A percentile compares a stretch with the other conserved stretches of the same genome.
Evolutionary conservation across 64 coral and sea anemone genomes (phyloP).

Genomic region (Trachythela sp.): DNA sequence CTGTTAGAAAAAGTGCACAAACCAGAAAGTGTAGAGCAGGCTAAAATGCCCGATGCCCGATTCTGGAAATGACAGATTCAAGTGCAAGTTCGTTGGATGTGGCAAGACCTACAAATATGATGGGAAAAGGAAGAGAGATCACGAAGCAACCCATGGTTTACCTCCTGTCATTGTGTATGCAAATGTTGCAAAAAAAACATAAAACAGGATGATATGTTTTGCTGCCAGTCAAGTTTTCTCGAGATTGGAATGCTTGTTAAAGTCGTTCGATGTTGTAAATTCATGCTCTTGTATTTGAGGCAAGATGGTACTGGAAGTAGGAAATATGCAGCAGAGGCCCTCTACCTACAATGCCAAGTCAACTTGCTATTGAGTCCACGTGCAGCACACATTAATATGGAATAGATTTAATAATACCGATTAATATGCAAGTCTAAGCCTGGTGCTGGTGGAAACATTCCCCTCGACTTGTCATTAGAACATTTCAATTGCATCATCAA

Average conservation of each 20-base stretch:
- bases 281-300: slow-evolving; percentile 55
- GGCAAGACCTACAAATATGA: background rate
- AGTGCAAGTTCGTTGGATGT: background rate
- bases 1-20: background rate
- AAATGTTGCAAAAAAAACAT: background rate
- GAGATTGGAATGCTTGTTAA: slow-evolving; percentile 48
- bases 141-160: slow-evolving; percentile 11
- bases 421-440: background rate
- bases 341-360: slow-evolving; percentile 43
- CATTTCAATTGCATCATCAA: background rate
- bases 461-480: background rate
- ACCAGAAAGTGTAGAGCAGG: too few relatives aligned
- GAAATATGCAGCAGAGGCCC: slow-evolving; percentile 62
- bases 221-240: slow-evolving; percentile 61
- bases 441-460: background rate
- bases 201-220: slow-evolving; percentile 50
- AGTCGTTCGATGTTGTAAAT: slow-evolving; percentile 36
- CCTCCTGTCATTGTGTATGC: background rate
- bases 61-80: background rate
- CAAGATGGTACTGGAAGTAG: slow-evolving; percentile 64
- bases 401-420: too few relatives aligned
- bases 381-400: slow-evolving; percentile 14
- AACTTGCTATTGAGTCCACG: slow-evolving; percentile 30
- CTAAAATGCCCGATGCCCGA: too few relatives aligned
- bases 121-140: slow-evolving; percentile 3